Percentiles rank a stretch among this genome's conserved stretches.
Evolutionary conservation across 2,888 invertebrate species (phyloP).

Genomic region (Timandra comae): DNA sequence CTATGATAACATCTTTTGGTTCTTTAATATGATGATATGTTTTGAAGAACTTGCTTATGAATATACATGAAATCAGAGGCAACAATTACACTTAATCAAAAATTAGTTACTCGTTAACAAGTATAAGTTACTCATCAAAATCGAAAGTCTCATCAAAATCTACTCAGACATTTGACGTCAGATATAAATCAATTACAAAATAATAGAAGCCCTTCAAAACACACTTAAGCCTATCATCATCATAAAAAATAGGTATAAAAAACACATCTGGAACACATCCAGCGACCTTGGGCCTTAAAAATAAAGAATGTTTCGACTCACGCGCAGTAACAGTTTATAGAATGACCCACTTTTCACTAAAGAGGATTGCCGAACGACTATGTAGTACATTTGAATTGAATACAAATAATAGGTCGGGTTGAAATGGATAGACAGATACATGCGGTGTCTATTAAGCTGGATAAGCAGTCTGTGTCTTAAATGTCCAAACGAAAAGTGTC

Average conservation of each 20-base stretch:
- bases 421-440: constrained; percentile 17
- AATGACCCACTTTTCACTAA: constrained; percentile 54
- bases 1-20: no score
- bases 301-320: constrained; percentile 51
- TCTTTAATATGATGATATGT: no score
- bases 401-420: constrained; percentile 14
- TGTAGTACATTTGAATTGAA: constrained; percentile 16
- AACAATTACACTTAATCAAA: no score
- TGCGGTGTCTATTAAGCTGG: no score
- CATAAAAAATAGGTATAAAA: constrained; percentile 38
- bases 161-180: no score
- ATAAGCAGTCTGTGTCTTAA: no score
- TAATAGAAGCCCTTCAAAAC: constrained; percentile 32
- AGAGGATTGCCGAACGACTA: constrained; percentile 36
- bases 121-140: no score
- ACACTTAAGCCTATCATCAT: constrained; percentile 33
- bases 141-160: no score
- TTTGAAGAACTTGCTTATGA: no score
- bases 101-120: no score
- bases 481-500: no score
- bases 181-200: neutral
- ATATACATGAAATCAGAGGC: no score
- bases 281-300: constrained; percentile 67
- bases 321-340: constrained; percentile 53
- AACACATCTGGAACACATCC: constrained; percentile 61